Conservation (phyloP, 2,113 vertebrate genomes). For the Pipra filicauda region DNA sequence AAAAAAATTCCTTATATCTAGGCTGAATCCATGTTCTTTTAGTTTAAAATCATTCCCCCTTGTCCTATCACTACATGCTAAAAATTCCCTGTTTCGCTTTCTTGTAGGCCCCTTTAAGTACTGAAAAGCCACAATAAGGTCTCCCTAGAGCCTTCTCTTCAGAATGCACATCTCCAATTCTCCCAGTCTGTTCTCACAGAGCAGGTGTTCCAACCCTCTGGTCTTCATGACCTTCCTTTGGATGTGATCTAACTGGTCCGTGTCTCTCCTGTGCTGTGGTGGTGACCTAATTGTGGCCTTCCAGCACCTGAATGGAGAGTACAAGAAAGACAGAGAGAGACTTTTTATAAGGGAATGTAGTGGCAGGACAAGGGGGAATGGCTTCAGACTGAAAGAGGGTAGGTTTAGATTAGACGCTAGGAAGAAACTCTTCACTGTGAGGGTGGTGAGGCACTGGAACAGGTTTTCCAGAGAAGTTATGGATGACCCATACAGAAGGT, state of each 20-base stretch:
- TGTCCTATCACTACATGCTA: background rate
- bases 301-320: background rate
- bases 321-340: background rate
- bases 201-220: background rate
- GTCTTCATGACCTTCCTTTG: too few species aligned
- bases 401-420: background rate
- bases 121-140: rapidly evolving
- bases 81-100: background rate
- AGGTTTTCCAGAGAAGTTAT: background rate
- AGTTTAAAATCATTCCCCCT: background rate
- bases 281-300: background rate
- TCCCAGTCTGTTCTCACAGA: background rate
- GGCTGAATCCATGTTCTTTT: background rate
- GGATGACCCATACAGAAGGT: background rate
- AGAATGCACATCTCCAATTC: background rate
- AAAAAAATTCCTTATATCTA: background rate
- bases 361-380: background rate
- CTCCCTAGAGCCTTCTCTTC: background rate
- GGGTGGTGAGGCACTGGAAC: background rate
- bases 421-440: background rate
- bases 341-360: rapidly evolving
- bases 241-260: background rate
- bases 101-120: background rate
- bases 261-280: background rate
- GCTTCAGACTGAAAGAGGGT: background rate